Percentiles rank a stretch among this genome's conserved stretches.
Conservation (phyloP, 2,797 vertebrate species). For the Australoheros facetus region DNA sequence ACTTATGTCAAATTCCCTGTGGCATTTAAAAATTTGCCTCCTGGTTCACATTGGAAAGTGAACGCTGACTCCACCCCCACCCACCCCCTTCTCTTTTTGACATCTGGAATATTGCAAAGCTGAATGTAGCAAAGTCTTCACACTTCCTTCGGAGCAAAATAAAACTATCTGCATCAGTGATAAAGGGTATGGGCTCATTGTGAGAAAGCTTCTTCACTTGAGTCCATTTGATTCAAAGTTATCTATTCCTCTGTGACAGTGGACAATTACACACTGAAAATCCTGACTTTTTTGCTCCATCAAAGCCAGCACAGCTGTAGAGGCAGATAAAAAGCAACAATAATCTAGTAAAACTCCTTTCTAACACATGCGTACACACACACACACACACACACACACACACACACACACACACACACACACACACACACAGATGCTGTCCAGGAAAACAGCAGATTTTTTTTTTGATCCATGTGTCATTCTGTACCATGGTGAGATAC, state of each 20-base stretch:
- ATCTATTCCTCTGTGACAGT: constrained; percentile 46
- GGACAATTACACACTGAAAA: constrained; percentile 57
- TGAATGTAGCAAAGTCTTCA: constrained; percentile 35
- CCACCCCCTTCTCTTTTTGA: constrained; percentile 8
- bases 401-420: background rate
- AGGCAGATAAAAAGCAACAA: constrained; percentile 62
- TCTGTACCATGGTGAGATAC: constrained; percentile 19
- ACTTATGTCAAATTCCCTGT: constrained; percentile 15
- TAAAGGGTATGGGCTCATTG: constrained; percentile 41
- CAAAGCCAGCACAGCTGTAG: constrained; percentile 66
- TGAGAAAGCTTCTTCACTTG: constrained; percentile 31
- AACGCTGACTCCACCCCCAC: constrained; percentile 4
- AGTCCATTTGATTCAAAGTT: constrained; percentile 43
- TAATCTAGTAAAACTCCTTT: constrained; percentile 56
- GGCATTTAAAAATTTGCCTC: constrained; percentile 45
- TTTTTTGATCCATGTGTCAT: constrained; percentile 47
- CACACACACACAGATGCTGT: constrained; percentile 6
- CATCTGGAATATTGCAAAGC: constrained; percentile 44
- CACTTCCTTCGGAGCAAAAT: constrained; percentile 18
- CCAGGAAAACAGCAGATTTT: constrained; percentile 13
- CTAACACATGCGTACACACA: background rate
- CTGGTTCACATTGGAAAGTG: constrained; percentile 20
- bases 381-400: background rate
- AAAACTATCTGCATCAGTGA: constrained; percentile 18
- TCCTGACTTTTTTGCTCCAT: constrained; percentile 47